Base-by-base conservation (phyloP, 2,888 invertebrate genomes). In the Microplitis deprimator region DNA sequence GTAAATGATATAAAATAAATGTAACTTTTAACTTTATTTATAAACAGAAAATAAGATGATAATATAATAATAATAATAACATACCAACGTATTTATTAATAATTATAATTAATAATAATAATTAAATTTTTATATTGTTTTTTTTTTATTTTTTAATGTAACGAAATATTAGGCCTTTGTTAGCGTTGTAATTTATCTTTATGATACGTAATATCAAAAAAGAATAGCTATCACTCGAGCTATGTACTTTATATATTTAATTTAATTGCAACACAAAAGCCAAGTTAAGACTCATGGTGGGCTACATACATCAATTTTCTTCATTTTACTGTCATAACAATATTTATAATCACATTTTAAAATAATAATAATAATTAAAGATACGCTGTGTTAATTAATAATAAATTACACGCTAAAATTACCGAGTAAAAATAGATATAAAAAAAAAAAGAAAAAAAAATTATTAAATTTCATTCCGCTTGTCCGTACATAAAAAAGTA, bases 401-500 rank as follows among this genome's bases (percentile, higher is more conserved):
- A 16, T 68, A 68, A 17, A 40, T 40, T 8, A 17, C 41, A 41
- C 50, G 50, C 50, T 68, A 41, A 29, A 39, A 29, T 67, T 38
- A 41, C 13, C n/a, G 38, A 16, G 38, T 68, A n/a, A 39, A n/a
- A 39, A n/a, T 68, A 13, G n/a, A 39, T 5, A 39, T 17, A 62
- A 61, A 71, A 29, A 29, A 20, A 20, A 20, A 29, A 29, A 29
- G 4, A 4, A 29, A 29, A 29, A 29, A 29, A 61, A n/a, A 71
- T 39, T 6, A 71, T 62, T 17, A 2, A 60, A 60, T 7, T 29
- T 40, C 6, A 62, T n/a, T 71, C 6, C 8, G 40, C 8, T 62
- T 62, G 61, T 2, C 29, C 20, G 41, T 65, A 73, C 41, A 73
- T 73, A 65, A 73, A 73, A 73, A 73, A 73, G 73, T 73, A 73